phyloP scores from a whole-genome alignment of 2,797 vertebrate species.

The Poecilia wingei region DNA sequence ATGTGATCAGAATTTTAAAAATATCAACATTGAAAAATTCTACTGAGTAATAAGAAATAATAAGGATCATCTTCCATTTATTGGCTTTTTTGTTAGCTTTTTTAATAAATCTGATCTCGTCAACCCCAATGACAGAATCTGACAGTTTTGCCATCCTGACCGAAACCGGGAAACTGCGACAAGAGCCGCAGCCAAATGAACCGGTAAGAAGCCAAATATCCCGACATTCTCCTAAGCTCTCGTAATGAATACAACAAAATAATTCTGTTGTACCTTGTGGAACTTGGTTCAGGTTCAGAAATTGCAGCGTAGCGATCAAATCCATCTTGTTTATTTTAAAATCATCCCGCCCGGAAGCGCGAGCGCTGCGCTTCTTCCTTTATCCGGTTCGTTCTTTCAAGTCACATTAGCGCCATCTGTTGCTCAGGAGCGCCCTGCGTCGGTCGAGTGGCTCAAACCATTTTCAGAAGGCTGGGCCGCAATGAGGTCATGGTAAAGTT shows the following conservation, averaged over 20 bases:
- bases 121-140: not conserved
- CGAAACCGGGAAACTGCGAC: not conserved
- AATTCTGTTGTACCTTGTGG: conserved; percentile 58
- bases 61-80: not conserved
- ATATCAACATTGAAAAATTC: not conserved
- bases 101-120: not conserved
- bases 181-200: not conserved
- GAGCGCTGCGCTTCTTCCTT: not conserved
- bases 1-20: not conserved
- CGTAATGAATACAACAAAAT: fast-evolving
- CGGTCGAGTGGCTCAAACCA: not conserved
- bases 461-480: too few relatives aligned
- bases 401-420: not conserved
- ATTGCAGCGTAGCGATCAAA: conserved; percentile 62
- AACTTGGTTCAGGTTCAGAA: conserved; percentile 64
- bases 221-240: not conserved
- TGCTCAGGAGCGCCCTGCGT: not conserved
- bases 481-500: too few relatives aligned
- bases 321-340: conserved; percentile 75
- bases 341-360: conserved; percentile 71
- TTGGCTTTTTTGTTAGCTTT: not conserved
- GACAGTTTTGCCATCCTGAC: not conserved
- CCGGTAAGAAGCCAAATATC: not conserved
- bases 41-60: not conserved
- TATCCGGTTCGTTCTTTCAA: not conserved